Evolutionary conservation across 2,797 vertebrate genomes (phyloP).

Genomic region (Emys orbicularis): DNA sequence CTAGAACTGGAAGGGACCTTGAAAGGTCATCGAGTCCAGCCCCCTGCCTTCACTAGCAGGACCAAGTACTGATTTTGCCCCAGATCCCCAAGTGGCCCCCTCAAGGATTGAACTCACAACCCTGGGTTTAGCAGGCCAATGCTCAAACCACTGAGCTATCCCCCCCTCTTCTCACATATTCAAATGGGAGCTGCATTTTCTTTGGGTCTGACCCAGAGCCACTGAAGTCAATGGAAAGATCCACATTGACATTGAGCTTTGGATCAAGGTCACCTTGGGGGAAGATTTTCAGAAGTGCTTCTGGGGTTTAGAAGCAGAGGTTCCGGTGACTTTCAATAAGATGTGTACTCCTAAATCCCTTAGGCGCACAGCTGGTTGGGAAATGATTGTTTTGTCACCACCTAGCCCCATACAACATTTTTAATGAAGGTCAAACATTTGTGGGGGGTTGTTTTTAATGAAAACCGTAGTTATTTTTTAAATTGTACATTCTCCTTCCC

Average conservation of each 20-base stretch:
- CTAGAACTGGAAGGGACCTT: too few relatives aligned
- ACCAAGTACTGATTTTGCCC: too few relatives aligned
- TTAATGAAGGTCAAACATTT: background rate
- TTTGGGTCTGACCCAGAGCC: background rate
- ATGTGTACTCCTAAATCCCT: background rate
- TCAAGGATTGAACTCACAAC: too few relatives aligned
- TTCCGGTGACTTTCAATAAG: background rate
- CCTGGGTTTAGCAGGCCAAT: too few relatives aligned
- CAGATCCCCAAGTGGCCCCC: too few relatives aligned
- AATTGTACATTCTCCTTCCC: background rate
- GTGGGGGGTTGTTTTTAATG: background rate
- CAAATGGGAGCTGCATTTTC: background rate
- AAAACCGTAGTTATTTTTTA: background rate
- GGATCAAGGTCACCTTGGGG: accelerated
- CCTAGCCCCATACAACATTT: background rate
- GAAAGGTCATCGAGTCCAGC: too few relatives aligned
- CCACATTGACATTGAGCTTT: accelerated
- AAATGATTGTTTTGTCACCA: background rate
- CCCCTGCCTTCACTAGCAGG: too few relatives aligned
- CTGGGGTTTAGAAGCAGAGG: background rate
- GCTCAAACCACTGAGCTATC: too few relatives aligned
- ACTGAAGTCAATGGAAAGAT: background rate
- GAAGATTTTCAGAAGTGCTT: background rate
- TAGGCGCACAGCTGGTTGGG: background rate
- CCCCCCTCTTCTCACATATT: background rate